Conservation (phyloP, 1,140 invertebrate genomes). For the Trichonephila clavipes region DNA sequence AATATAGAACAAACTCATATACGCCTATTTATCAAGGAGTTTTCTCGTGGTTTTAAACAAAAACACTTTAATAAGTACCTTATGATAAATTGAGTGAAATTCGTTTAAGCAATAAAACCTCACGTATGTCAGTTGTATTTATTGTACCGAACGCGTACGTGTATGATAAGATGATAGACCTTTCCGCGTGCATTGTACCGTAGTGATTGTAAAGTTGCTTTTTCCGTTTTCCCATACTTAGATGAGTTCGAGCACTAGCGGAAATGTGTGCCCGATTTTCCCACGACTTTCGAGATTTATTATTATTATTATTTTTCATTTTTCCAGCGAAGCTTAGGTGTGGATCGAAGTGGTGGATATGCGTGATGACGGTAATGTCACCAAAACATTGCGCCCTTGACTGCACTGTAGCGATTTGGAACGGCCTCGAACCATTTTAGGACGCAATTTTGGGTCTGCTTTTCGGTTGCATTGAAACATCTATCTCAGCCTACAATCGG, state of each 20-base stretch:
- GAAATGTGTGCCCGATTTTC: conserved; percentile 50
- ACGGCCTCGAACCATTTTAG: conserved; percentile 27
- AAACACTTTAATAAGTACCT: too few species aligned
- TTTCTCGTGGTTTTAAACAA: too few species aligned
- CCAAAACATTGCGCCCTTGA: conserved; percentile 47
- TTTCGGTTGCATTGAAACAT: conserved; percentile 6
- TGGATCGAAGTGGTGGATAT: conserved; percentile 4
- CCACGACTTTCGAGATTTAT: conserved; percentile 46
- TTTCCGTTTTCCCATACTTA: conserved; percentile 62
- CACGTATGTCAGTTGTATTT: background rate
- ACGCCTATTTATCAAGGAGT: too few species aligned
- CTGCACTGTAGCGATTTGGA: conserved; percentile 43
- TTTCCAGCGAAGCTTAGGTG: background rate
- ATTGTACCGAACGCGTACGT: background rate
- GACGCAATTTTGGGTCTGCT: background rate
- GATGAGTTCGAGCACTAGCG: conserved; percentile 42
- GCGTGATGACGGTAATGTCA: conserved; percentile 55
- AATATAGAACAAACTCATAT: too few species aligned
- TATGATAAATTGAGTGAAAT: too few species aligned
- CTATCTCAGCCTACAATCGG: conserved; percentile 50
- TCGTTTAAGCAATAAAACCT: too few species aligned
- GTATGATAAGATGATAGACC: background rate
- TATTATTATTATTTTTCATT: background rate
- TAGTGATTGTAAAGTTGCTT: conserved; percentile 24
- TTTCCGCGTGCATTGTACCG: conserved; percentile 55